These are phyloP conservation scores for Plectropomus leopardus DNA, from an alignment of 2,113 vertebrate genomes.

Conservation along the genomic window DNA sequence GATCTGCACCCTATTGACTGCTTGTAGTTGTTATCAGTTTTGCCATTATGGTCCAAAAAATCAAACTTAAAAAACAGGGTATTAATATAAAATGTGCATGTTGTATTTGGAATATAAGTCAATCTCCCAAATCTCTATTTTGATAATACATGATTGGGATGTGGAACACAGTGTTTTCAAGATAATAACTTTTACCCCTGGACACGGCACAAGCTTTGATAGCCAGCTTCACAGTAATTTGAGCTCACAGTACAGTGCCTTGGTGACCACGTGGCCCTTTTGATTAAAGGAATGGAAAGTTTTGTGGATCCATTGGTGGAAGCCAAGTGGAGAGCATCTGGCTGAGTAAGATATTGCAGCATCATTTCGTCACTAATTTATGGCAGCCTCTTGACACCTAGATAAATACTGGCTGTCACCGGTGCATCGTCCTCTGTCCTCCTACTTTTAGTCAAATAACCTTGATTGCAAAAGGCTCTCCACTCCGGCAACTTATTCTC, in stretches of 20 bases:
- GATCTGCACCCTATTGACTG: too few relatives aligned
- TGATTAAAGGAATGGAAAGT: conserved; percentile 81
- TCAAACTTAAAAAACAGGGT: too few relatives aligned
- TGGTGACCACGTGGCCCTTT: conserved; percentile 52
- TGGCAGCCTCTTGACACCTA: conserved; percentile 74
- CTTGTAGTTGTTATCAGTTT: too few relatives aligned
- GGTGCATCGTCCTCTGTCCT: conserved; percentile 70
- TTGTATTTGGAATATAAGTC: not conserved
- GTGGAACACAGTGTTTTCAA: not conserved
- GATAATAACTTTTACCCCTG: conserved; percentile 3
- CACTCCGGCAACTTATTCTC: conserved; percentile 42
- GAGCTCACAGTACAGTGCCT: conserved; percentile 28
- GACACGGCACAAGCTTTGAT: conserved; percentile 11
- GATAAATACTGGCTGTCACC: conserved; percentile 84
- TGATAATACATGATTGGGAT: conserved; percentile 6
- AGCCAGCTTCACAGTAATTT: conserved; percentile 28
- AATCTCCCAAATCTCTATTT: conserved; percentile 3
- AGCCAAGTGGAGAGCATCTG: conserved; percentile 79
- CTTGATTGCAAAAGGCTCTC: conserved; percentile 75
- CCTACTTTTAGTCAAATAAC: conserved; percentile 80
- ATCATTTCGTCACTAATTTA: conserved; percentile 84
- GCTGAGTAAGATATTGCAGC: conserved; percentile 81
- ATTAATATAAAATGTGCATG: not conserved
- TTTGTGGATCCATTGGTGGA: conserved; percentile 53
- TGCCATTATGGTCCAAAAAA: too few relatives aligned